These are phyloP conservation scores for Salarias fasciatus DNA, from an alignment of 2,797 vertebrate genomes.

Conservation along the genomic window DNA sequence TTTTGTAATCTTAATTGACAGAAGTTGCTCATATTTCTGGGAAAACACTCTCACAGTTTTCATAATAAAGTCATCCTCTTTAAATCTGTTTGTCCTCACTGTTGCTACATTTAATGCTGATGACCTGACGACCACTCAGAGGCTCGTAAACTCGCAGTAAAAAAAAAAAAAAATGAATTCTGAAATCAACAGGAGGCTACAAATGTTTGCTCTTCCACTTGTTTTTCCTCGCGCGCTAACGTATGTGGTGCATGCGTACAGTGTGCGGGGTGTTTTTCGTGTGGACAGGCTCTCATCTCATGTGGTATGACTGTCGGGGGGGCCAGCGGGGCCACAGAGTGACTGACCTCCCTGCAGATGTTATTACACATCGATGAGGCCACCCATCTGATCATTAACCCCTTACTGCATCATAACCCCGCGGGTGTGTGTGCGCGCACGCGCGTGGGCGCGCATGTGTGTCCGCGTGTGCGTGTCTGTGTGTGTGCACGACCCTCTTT, in stretches of 20 bases:
- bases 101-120: too few relatives aligned
- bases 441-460: slow-evolving; percentile 15
- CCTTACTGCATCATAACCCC: slow-evolving; percentile 62
- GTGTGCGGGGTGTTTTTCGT: slow-evolving; percentile 24
- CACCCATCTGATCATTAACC: slow-evolving; percentile 73
- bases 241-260: slow-evolving; percentile 27
- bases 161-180: too few relatives aligned
- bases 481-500: slow-evolving; percentile 27
- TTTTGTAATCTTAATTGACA: too few relatives aligned
- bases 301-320: slow-evolving; percentile 50
- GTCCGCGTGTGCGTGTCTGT: slow-evolving; percentile 15
- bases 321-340: slow-evolving; percentile 62
- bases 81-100: too few relatives aligned
- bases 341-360: slow-evolving; percentile 72
- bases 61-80: too few relatives aligned
- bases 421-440: slow-evolving; percentile 23
- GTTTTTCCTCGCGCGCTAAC: slow-evolving; percentile 25
- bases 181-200: too few relatives aligned
- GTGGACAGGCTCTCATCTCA: slow-evolving; percentile 18
- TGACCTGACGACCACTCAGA: too few relatives aligned
- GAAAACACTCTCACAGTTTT: too few relatives aligned
- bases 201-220: slow-evolving; percentile 2
- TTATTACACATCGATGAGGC: slow-evolving; percentile 71
- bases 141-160: too few relatives aligned
- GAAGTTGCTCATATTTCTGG: too few relatives aligned